A percentile compares a stretch with the other conserved stretches of the same genome.
Conservation (phyloP, 1,140 invertebrate genomes). For the Leptoteleia sp. region DNA sequence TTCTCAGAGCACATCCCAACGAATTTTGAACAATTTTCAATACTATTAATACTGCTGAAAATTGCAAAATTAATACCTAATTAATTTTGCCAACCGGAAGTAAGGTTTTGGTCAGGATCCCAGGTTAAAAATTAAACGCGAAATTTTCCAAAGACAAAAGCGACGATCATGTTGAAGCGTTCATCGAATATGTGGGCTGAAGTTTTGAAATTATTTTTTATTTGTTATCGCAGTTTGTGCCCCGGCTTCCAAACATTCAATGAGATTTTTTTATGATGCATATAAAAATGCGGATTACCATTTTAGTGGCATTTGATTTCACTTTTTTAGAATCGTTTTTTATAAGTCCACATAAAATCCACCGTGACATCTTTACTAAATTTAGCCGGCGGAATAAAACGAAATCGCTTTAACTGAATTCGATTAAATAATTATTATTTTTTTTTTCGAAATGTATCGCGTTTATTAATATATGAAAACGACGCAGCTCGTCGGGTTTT, state of each 20-base stretch:
- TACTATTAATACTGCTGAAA: too few species aligned
- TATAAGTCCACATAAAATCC: conserved; percentile 13
- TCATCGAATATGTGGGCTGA: conserved; percentile 11
- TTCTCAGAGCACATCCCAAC: too few species aligned
- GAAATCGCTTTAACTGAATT: not conserved
- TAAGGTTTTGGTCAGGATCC: too few species aligned
- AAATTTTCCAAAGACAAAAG: too few species aligned
- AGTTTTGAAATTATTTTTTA: conserved; percentile 27
- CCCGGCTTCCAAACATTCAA: conserved; percentile 21
- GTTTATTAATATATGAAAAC: too few species aligned
- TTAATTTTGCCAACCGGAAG: too few species aligned
- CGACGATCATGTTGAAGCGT: too few species aligned
- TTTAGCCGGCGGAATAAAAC: not conserved
- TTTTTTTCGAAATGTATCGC: too few species aligned
- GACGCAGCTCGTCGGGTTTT: too few species aligned
- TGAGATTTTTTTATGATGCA: conserved; percentile 25
- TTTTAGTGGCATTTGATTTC: conserved; percentile 24
- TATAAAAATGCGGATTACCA: conserved; percentile 22
- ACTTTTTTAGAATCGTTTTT: conserved; percentile 23
- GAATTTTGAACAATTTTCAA: too few species aligned
- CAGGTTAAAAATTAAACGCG: too few species aligned
- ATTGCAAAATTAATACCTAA: too few species aligned
- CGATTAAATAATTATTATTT: not conserved
- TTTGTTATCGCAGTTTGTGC: conserved; percentile 24
- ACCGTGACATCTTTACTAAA: conserved; percentile 16